These are phyloP conservation scores for Zootoca vivipara DNA, from an alignment of 2,113 vertebrate species.

Conservation along the genomic window DNA sequence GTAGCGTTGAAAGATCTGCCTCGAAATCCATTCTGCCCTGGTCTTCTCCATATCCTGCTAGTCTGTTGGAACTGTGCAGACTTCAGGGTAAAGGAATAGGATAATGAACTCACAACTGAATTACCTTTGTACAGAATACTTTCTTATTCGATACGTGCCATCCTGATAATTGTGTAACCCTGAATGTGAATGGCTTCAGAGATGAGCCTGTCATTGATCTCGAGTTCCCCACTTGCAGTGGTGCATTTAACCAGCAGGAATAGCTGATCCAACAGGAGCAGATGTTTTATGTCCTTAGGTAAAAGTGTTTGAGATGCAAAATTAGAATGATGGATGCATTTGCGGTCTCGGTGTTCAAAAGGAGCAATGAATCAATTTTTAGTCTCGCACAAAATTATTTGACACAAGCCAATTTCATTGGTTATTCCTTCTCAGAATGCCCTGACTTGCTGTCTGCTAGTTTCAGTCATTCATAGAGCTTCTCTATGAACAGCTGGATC, in stretches of 20 bases:
- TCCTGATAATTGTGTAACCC: background rate
- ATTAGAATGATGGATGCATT: slow-evolving; percentile 14
- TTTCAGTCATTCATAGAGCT: background rate
- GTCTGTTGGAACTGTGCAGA: background rate
- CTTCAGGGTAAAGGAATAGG: background rate
- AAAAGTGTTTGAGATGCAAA: slow-evolving; percentile 3
- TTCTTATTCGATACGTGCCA: background rate
- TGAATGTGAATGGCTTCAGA: background rate
- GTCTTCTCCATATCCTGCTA: background rate
- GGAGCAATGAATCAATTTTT: slow-evolving; percentile 9
- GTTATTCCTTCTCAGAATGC: background rate
- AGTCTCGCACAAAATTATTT: background rate
- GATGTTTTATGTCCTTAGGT: slow-evolving; percentile 21
- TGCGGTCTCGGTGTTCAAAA: slow-evolving; percentile 3
- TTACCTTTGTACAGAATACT: background rate
- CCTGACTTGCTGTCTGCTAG: background rate
- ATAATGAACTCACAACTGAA: background rate
- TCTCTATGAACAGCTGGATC: background rate
- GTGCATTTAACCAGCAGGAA: background rate
- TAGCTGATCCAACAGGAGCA: slow-evolving; percentile 13
- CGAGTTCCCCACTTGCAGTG: background rate
- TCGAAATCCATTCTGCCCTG: background rate
- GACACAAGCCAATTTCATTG: background rate
- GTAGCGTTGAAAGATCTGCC: background rate
- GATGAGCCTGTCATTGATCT: background rate